A percentile compares a stretch with the other conserved stretches of the same genome.
Evolutionary conservation across 2,113 vertebrate genomes (phyloP).

Genomic region (Pelmatolapia mariae): DNA sequence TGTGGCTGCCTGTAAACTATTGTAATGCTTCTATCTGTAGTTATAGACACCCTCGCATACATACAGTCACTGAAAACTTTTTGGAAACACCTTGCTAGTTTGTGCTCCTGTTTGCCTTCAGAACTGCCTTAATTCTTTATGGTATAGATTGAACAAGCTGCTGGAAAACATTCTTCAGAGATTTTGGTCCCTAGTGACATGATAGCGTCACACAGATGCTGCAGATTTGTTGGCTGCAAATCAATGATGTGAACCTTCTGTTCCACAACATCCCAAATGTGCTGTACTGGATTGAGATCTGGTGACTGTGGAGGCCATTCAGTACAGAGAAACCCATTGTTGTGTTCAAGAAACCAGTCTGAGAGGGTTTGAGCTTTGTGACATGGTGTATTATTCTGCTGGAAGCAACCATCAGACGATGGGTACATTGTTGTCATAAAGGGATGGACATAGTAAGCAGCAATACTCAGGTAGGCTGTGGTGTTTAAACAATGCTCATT

Average conservation of each 20-base stretch:
- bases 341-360: background rate
- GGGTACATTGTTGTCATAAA: background rate
- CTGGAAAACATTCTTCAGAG: background rate
- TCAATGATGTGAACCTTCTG: background rate
- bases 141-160: background rate
- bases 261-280: background rate
- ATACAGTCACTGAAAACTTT: background rate
- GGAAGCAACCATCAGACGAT: background rate
- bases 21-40: too few relatives aligned
- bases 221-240: background rate
- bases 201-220: background rate
- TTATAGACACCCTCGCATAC: background rate
- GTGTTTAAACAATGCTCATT: background rate
- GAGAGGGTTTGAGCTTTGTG: background rate
- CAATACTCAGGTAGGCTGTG: background rate
- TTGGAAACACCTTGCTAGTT: background rate
- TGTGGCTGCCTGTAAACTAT: background rate
- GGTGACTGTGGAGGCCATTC: background rate
- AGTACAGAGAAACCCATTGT: background rate
- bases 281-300: background rate
- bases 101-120: background rate
- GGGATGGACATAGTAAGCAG: background rate
- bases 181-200: background rate
- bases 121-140: background rate
- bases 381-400: background rate